These are phyloP conservation scores for Drosophila lacertosa DNA, from an alignment of 1,140 invertebrate species.

Conservation along the genomic window DNA sequence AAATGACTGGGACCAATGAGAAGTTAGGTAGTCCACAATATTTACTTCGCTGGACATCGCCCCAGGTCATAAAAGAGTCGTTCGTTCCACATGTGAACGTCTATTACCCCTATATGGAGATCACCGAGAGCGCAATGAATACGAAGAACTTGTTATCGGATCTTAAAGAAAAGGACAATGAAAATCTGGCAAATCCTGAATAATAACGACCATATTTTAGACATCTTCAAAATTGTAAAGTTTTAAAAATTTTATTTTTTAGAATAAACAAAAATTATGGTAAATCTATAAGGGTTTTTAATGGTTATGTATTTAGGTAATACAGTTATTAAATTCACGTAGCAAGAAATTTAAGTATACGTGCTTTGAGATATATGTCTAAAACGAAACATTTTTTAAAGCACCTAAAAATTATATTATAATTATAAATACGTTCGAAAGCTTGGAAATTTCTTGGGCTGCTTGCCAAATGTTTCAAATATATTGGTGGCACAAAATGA, in stretches of 20 bases:
- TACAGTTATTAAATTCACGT: too few relatives aligned
- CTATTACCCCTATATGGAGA: slow-evolving; percentile 95
- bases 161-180: too few relatives aligned
- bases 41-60: slow-evolving; percentile 95
- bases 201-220: too few relatives aligned
- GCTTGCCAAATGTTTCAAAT: slow-evolving; percentile 18
- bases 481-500: slow-evolving; percentile 43
- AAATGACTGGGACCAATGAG: slow-evolving; percentile 98
- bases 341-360: not conserved
- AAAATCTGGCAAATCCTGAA: too few relatives aligned
- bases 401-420: not conserved
- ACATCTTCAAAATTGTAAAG: too few relatives aligned
- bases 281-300: too few relatives aligned
- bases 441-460: slow-evolving; percentile 4
- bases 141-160: not conserved
- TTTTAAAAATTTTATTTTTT: too few relatives aligned
- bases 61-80: slow-evolving; percentile 97
- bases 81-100: slow-evolving; percentile 92
- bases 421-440: not conserved
- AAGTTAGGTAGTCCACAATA: slow-evolving; percentile 99
- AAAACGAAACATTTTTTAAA: not conserved
- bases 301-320: too few relatives aligned
- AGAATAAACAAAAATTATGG: too few relatives aligned
- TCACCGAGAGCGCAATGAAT: not conserved
- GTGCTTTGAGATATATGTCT: slow-evolving; percentile 16